Evolutionary conservation across 2,113 vertebrate species (phyloP), one percentile per base, ranked within the genome.

Genomic region (Ondatra zibethicus): DNA sequence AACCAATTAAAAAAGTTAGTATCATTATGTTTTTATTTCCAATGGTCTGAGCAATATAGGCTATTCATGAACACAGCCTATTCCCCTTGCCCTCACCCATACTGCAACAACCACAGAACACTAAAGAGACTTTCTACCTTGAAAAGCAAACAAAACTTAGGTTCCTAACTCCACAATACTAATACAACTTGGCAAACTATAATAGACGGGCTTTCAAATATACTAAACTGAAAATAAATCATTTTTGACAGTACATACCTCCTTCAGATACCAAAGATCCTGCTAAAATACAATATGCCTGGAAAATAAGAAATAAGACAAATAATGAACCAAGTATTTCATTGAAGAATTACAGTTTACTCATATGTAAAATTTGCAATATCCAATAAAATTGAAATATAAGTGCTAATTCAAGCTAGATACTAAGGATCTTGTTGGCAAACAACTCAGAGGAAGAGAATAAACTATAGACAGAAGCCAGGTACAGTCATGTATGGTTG

Each of bases 201-300:
- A 90, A 93, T 2, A 19, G 52, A 89, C 42, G 55, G 14, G 91
- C 47, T 68, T 33, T 31, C 82, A 61, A 95, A 88, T 94, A 0
- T 4, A 70, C 88, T 93, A 96, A 16, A 86, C 33, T 90, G 95
- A 8, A 19, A 98, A 97, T n/a, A 96, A 47, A 95, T 42, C 93
- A 39, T 97, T 90, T 47, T 52, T 85, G 8, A 91, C 45, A 96
- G 7, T 89, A 88, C 98, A 0, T 98, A 99, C 99, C 99, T 99
- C 99, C 99, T 99, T 99, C 99, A 94, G 99, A 99, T 29, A 99
- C 99, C 98, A 99, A 97, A 23, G 99, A 99, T 94, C 99, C 99
- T 6, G 99, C 99, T 98, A 99, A 99, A 98, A 99, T 99, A 98
- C 99, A 99, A 97, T 99, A 99, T 11, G 99, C 99, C 99, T 99